Percentiles rank a stretch among this genome's conserved stretches.
phyloP scores from a whole-genome alignment of 2,797 vertebrate genomes.

The Cirrhinus molitorella region DNA sequence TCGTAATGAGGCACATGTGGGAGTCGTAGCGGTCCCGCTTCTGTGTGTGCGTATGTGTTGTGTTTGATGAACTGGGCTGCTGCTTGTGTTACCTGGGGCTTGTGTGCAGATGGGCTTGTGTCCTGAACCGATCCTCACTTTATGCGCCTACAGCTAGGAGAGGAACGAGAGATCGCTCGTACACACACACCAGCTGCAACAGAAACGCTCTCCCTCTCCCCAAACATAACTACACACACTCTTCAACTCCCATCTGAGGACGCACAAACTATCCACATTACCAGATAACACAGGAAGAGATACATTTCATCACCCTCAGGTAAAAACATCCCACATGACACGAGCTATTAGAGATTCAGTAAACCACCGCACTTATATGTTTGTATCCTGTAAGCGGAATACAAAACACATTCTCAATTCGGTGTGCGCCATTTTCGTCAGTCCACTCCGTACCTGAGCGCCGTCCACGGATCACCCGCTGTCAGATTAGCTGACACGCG shows the following conservation, averaged over 20 bases:
- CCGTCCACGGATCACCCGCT: conserved; percentile 22
- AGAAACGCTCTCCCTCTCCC: conserved; percentile 23
- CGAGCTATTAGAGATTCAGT: conserved; percentile 36
- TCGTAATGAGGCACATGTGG: conserved; percentile 63
- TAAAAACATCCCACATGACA: conserved; percentile 38
- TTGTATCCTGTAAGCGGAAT: conserved; percentile 32
- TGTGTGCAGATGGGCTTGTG: conserved; percentile 73
- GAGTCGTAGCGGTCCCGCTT: conserved; percentile 52
- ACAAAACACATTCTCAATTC: conserved; percentile 48
- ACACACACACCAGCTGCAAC: conserved; percentile 49
- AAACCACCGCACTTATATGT: conserved; percentile 21
- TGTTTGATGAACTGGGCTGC: conserved; percentile 69
- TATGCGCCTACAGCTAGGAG: conserved; percentile 59
- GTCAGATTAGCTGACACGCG: conserved; percentile 47
- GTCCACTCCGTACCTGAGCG: conserved; percentile 27
- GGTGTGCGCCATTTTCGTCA: conserved; percentile 7
- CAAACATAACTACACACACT: conserved; percentile 44
- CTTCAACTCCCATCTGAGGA: conserved; percentile 29
- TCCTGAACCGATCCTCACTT: conserved; percentile 75
- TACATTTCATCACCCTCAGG: conserved; percentile 37
- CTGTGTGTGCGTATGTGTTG: conserved; percentile 56
- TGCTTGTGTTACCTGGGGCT: conserved; percentile 80
- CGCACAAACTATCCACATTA: conserved; percentile 36
- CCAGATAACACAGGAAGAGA: conserved; percentile 41
- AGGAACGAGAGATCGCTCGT: conserved; percentile 16